These are phyloP conservation scores for Vanessa atalanta DNA, from an alignment of 1,140 invertebrate species.

Conservation along the genomic window DNA sequence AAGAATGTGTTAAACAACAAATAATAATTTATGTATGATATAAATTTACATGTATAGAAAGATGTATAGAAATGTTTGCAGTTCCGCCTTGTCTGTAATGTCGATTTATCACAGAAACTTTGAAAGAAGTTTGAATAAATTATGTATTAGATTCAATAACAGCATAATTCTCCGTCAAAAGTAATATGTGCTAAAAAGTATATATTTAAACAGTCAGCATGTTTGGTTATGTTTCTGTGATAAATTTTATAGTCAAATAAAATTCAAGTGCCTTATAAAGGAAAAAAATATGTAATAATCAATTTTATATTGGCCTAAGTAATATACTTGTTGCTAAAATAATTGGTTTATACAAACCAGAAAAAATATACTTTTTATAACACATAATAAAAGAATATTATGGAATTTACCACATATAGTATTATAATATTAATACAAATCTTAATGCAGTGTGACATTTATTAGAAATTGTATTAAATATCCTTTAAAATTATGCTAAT, in stretches of 20 bases:
- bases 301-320: constrained; percentile 1
- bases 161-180: background rate
- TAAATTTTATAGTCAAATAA: constrained; percentile 34
- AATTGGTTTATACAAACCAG: constrained; percentile 7
- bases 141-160: background rate
- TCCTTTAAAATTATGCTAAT: background rate
- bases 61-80: constrained; percentile 2
- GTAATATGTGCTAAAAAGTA: constrained; percentile 10
- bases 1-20: background rate
- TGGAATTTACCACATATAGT: constrained; percentile 36
- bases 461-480: constrained; percentile 1
- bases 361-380: constrained; percentile 7
- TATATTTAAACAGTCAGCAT: constrained; percentile 5
- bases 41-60: background rate
- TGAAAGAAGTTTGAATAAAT: background rate
- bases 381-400: background rate
- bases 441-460: background rate
- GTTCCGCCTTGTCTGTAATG: background rate
- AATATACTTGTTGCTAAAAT: background rate
- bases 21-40: background rate
- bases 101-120: constrained; percentile 8
- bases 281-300: constrained; percentile 27
- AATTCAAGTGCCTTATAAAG: constrained; percentile 42
- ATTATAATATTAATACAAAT: background rate
- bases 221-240: constrained; percentile 29